Conservation (phyloP, 1,140 invertebrate genomes). For the Solenopsis fugax region DNA sequence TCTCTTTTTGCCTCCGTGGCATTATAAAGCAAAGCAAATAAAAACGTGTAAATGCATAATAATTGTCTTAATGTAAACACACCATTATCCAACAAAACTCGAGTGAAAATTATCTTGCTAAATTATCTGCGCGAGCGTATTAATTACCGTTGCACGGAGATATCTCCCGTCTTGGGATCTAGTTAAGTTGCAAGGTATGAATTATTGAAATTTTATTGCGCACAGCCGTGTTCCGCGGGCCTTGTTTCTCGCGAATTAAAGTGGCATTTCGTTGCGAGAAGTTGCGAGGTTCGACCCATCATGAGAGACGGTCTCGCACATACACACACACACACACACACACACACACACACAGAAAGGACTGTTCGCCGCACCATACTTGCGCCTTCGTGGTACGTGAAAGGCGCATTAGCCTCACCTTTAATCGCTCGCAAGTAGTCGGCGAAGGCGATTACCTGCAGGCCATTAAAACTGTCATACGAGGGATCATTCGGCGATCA, state of each 20-base stretch:
- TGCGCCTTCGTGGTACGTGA: constrained; percentile 51
- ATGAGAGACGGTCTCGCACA: neutral
- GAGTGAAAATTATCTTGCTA: neutral
- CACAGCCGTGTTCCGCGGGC: neutral
- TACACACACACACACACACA: neutral
- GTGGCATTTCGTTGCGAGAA: constrained; percentile 35
- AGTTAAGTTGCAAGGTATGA: neutral
- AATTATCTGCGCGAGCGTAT: constrained; percentile 31
- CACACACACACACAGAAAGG: neutral
- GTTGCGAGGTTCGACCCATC: constrained; percentile 36
- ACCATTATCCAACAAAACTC: neutral
- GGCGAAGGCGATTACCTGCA: constrained; percentile 54
- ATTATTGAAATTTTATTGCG: constrained; percentile 23
- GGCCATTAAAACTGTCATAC: constrained; percentile 65
- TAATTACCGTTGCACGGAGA: constrained; percentile 9
- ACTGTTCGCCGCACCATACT: neutral
- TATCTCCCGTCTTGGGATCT: neutral
- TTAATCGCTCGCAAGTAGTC: constrained; percentile 60
- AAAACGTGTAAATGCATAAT: constrained; percentile 6
- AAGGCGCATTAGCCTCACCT: constrained; percentile 66
- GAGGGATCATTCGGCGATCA: constrained; percentile 54
- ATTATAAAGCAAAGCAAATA: neutral
- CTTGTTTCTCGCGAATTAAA: constrained; percentile 41
- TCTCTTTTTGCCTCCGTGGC: neutral
- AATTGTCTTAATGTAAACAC: constrained; percentile 37